These are phyloP conservation scores for Spinibarbus caldwelli DNA, from an alignment of 2,797 vertebrate genomes.

Conservation along the genomic window DNA sequence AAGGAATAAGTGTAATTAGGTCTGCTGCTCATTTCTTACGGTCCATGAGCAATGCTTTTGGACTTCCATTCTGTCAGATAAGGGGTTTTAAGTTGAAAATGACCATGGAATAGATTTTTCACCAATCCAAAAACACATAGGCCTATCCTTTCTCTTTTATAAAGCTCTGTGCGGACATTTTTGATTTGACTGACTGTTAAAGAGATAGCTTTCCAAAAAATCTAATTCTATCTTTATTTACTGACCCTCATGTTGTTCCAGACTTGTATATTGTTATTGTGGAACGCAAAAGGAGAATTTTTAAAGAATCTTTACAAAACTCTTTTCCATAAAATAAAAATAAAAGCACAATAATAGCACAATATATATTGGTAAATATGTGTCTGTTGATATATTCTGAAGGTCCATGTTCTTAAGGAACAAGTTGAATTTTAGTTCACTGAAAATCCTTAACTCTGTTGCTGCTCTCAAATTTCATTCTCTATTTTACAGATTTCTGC, in stretches of 20 bases:
- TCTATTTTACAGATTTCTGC: background rate
- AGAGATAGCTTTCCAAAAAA: too few species aligned
- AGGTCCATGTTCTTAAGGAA: background rate
- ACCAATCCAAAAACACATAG: background rate
- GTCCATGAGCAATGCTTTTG: background rate
- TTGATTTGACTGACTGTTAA: background rate
- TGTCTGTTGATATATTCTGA: background rate
- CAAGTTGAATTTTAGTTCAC: background rate
- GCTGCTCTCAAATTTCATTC: background rate
- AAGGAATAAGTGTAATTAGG: conserved; percentile 61
- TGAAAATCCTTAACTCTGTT: background rate
- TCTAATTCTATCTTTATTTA: background rate
- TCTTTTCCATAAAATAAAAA: background rate
- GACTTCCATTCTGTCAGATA: conserved; percentile 28
- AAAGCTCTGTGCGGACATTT: background rate
- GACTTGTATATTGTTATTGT: background rate
- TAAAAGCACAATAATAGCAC: background rate
- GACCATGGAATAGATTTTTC: conserved; percentile 19
- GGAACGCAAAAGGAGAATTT: background rate
- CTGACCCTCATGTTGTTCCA: background rate
- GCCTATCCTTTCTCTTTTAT: background rate
- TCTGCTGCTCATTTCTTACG: conserved; percentile 45
- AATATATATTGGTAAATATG: background rate
- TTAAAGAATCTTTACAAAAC: too few species aligned
- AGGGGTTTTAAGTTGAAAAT: conserved; percentile 32